These are phyloP conservation scores for Callithrix jacchus DNA, from an alignment of 2,113 vertebrate species.

Conservation along the genomic window DNA sequence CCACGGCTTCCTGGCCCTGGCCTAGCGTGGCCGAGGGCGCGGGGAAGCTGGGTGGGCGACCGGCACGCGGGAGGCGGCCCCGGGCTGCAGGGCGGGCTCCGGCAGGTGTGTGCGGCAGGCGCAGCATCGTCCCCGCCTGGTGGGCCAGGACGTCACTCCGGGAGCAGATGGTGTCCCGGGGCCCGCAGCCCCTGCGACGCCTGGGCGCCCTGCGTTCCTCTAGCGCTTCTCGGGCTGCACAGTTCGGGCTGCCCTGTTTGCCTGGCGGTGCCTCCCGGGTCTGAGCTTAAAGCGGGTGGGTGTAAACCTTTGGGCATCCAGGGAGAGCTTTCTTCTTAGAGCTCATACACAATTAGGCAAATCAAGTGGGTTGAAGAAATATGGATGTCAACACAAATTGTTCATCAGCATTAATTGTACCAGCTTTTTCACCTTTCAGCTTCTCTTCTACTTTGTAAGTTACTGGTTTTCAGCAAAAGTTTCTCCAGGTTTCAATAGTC, in stretches of 20 bases:
- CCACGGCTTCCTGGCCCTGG: neutral
- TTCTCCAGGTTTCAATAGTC: constrained; percentile 89
- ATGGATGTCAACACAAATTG: constrained; percentile 91
- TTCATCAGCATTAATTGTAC: constrained; percentile 84
- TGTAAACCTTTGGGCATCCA: neutral
- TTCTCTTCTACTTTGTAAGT: constrained; percentile 93
- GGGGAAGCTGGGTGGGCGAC: neutral
- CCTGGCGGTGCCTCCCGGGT: neutral
- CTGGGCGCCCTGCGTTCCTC: neutral
- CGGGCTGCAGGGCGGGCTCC: neutral
- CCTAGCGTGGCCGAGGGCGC: constrained; percentile 40
- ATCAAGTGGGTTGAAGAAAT: constrained; percentile 81
- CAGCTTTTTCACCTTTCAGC: constrained; percentile 94
- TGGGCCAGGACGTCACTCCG: neutral
- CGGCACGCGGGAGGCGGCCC: neutral
- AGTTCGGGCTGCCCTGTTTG: neutral
- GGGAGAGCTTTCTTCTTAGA: neutral
- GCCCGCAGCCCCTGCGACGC: neutral
- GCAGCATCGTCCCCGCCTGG: constrained; percentile 35
- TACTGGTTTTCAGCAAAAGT: constrained; percentile 89
- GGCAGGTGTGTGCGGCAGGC: constrained; percentile 55
- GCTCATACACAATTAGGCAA: neutral
- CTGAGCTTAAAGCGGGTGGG: neutral
- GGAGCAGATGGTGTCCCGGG: neutral
- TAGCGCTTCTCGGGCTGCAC: neutral